A percentile compares a stretch with the other conserved stretches of the same genome.
These are phyloP conservation scores for Alcis repandata DNA, from an alignment of 2,888 invertebrate species.

Conservation along the genomic window DNA sequence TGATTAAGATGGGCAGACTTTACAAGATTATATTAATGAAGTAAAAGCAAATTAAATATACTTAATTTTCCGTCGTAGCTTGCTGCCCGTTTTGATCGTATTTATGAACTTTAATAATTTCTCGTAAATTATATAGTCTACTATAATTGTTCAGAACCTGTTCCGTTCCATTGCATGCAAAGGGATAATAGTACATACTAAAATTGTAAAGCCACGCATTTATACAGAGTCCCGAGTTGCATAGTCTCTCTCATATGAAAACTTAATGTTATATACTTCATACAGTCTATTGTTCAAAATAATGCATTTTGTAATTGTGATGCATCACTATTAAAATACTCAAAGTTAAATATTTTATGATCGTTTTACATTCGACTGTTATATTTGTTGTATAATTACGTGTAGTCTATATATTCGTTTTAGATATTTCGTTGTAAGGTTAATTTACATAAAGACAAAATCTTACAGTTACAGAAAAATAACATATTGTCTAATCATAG, in stretches of 20 bases:
- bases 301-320: constrained; percentile 15
- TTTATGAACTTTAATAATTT: too few species aligned
- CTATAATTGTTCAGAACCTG: too few species aligned
- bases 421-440: constrained; percentile 52
- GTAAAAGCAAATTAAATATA: background rate
- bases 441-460: constrained; percentile 30
- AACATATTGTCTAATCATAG: constrained; percentile 3
- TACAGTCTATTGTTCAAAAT: background rate
- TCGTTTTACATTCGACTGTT: constrained; percentile 29
- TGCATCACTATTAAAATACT: constrained; percentile 48
- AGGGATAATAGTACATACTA: too few species aligned
- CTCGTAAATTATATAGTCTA: too few species aligned
- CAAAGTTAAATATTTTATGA: constrained; percentile 34
- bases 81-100: too few species aligned
- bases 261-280: background rate
- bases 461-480: constrained; percentile 14
- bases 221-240: background rate
- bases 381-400: constrained; percentile 26
- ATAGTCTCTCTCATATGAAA: background rate
- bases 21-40: background rate
- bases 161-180: too few species aligned
- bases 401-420: constrained; percentile 52
- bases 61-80: too few species aligned
- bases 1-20: background rate
- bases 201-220: constrained; percentile 11